Conservation (phyloP, 2,888 invertebrate species). For the Loripinus fragilis region DNA sequence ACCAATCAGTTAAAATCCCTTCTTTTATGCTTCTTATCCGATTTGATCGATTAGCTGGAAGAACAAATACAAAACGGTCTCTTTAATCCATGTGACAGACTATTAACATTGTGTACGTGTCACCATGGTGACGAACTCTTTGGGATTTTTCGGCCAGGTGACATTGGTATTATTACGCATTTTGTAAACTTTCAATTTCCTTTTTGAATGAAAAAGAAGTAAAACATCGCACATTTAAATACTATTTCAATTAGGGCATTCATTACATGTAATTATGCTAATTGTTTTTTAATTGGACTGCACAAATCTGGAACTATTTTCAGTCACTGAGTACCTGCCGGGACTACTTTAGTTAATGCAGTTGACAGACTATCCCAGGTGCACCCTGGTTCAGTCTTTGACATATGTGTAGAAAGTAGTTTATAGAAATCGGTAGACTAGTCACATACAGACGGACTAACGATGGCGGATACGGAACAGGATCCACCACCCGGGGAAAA, state of each 20-base stretch:
- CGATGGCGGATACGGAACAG: conserved; percentile 69
- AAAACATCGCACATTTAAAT: too few relatives aligned
- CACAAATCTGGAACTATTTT: conserved; percentile 33
- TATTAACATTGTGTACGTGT: conserved; percentile 53
- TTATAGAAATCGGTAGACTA: conserved; percentile 9
- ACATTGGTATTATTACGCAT: conserved; percentile 7
- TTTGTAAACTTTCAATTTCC: too few relatives aligned
- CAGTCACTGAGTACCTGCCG: conserved; percentile 8
- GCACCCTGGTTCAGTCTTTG: conserved; percentile 1
- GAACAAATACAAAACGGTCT: background rate
- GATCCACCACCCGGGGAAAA: conserved; percentile 76
- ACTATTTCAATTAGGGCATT: too few relatives aligned
- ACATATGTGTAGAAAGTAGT: conserved; percentile 14
- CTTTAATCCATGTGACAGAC: conserved; percentile 28
- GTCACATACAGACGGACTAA: conserved; percentile 19
- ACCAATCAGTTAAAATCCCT: conserved; percentile 5
- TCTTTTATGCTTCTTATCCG: conserved; percentile 1
- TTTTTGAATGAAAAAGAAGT: too few relatives aligned
- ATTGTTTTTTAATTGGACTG: background rate
- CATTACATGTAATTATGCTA: too few relatives aligned
- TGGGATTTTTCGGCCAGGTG: background rate
- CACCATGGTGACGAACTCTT: conserved; percentile 45
- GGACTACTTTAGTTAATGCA: conserved; percentile 43
- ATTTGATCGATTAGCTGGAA: background rate
- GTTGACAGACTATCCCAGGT: conserved; percentile 22